Conservation (phyloP, 2,888 invertebrate genomes). For the Spicauda simplicius region DNA sequence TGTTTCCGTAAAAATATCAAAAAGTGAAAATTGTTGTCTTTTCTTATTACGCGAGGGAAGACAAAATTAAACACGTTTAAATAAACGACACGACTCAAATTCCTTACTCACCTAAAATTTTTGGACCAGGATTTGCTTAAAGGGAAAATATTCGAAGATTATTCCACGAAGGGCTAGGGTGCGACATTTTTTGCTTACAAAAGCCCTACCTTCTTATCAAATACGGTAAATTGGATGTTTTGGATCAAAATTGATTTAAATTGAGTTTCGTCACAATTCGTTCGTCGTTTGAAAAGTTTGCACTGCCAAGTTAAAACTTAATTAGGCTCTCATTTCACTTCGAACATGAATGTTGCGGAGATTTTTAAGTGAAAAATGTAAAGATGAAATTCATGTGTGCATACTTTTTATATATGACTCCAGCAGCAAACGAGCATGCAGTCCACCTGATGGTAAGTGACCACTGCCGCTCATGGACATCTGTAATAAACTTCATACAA, state of each 20-base stretch:
- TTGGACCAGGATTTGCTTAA: constrained; percentile 23
- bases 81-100: constrained; percentile 3
- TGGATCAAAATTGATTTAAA: constrained; percentile 25
- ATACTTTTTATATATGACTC: too few species aligned
- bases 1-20: too few species aligned
- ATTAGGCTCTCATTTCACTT: too few species aligned
- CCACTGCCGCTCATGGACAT: too few species aligned
- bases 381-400: too few species aligned
- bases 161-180: constrained; percentile 17
- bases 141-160: constrained; percentile 29
- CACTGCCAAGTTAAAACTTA: too few species aligned
- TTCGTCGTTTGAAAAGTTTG: too few species aligned
- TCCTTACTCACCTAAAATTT: constrained; percentile 10
- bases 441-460: too few species aligned
- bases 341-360: too few species aligned
- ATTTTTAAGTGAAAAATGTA: too few species aligned
- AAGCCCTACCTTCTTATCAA: constrained; percentile 28
- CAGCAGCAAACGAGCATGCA: too few species aligned
- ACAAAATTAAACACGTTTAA: neutral
- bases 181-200: constrained; percentile 34
- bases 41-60: neutral
- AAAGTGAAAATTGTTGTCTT: neutral
- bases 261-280: constrained; percentile 20
- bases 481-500: too few species aligned
- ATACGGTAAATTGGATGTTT: constrained; percentile 31